Evolutionary conservation across 2,888 invertebrate genomes (phyloP).

Genomic region (Scrobipalpa costella): DNA sequence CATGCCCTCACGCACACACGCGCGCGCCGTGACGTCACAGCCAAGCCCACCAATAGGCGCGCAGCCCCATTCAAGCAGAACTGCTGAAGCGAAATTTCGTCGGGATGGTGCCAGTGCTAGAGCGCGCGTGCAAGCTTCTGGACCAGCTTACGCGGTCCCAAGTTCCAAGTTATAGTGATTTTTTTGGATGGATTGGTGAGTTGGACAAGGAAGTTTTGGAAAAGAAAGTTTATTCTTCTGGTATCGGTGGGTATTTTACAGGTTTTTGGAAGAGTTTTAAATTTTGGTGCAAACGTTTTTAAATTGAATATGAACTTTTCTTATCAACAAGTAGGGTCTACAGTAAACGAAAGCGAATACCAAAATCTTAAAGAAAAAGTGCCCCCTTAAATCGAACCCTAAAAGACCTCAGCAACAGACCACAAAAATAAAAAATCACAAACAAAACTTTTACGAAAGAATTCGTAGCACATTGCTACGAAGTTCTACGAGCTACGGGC

Average conservation of each 20-base stretch:
- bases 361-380: background rate
- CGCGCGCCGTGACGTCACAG: constrained; percentile 84
- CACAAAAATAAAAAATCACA: background rate
- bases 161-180: background rate
- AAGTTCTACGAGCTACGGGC: constrained; percentile 63
- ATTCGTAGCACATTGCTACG: constrained; percentile 55
- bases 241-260: background rate
- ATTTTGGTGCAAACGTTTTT: background rate
- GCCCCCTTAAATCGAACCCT: background rate
- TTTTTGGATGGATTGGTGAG: constrained; percentile 1
- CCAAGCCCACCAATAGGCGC: constrained; percentile 80
- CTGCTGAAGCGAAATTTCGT: constrained; percentile 81
- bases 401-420: background rate
- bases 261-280: background rate
- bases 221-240: too few relatives aligned
- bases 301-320: background rate
- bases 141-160: background rate
- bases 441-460: background rate
- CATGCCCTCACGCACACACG: constrained; percentile 54
- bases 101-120: constrained; percentile 60
- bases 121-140: constrained; percentile 39
- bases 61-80: constrained; percentile 85
- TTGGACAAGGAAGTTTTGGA: background rate
- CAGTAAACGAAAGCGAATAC: background rate
- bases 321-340: background rate